Base-by-base conservation (phyloP, 2,888 invertebrate species). In the Trachelus stipa region DNA sequence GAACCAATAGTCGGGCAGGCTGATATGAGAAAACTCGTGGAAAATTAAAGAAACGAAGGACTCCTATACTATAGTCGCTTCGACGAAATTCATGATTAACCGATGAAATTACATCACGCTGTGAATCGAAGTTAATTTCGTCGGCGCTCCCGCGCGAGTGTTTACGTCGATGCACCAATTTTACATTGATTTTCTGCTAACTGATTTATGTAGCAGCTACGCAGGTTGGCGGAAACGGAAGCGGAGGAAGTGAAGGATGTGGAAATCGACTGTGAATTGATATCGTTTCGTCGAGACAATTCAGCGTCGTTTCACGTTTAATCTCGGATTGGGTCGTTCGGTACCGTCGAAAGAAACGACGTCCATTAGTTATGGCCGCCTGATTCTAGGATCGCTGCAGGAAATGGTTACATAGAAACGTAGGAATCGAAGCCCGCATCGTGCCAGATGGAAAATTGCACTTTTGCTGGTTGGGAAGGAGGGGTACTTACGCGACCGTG, bases 351-450 rank as follows among this genome's bases (percentile, higher is more conserved):
- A 80, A 81, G 82, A 84, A 83, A 85, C 81, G 78, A 35, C 30
- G 69, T 30, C 80, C 79, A 79, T 85, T 86, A 86, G 82, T 86
- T 85, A 86, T 83, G 82, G 81, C 81, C 81, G 81, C 81, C 79
- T 80, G 85, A 82, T 77, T 82, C 83, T 80, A 81, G 81, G 83
- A 81, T 69, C 12, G 31, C 69, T 30, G 69, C 69, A 69, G 69
- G 69, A 69, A 40, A 40, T 15, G 1, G 40, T 40, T 40, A 15
- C 40, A 0, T 40, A 1, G 40, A 15, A 40, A 40, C 40, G 15
- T 15, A 15, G 69, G 30, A 69, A 33, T 30, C 30, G 12, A 30
- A 69, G 69, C 33, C 33, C 69, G 69, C 33, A 33, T 30, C 11
- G 31, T 33, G 69, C 69, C 31, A 12, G 69, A 69, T 30, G 30